Evolutionary conservation across 2,113 vertebrate genomes (phyloP).

Genomic region (Varanus salvator): DNA sequence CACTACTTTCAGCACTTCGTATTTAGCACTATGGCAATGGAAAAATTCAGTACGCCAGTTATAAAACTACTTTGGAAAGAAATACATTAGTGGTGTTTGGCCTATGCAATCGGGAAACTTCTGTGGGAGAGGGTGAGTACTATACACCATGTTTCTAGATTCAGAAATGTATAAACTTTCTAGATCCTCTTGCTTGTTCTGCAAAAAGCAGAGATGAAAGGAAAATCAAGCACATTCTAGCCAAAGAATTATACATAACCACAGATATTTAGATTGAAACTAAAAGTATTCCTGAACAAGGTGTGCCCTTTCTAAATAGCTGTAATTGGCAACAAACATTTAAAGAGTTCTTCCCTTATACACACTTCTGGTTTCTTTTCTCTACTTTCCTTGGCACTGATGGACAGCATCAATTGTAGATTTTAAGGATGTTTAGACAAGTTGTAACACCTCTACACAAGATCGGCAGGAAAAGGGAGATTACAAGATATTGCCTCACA

Average conservation of each 20-base stretch:
- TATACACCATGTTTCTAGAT: background rate
- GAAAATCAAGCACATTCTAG: too few relatives aligned
- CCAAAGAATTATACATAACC: too few relatives aligned
- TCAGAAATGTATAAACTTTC: background rate
- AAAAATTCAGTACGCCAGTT: background rate
- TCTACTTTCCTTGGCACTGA: background rate
- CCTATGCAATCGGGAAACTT: background rate
- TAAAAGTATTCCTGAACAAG: background rate
- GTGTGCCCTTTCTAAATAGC: background rate
- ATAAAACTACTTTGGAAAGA: background rate
- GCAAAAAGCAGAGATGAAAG: too few relatives aligned
- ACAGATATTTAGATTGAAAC: background rate
- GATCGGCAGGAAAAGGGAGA: background rate
- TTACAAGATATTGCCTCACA: background rate
- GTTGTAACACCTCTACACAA: background rate
- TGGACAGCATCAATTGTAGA: background rate
- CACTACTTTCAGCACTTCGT: background rate
- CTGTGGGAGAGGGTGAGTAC: background rate
- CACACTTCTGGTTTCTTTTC: background rate
- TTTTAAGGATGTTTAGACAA: background rate
- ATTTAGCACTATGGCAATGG: background rate
- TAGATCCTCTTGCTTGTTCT: too few relatives aligned
- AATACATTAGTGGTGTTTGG: background rate
- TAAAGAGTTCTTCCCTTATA: background rate
- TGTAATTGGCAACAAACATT: background rate